phyloP scores from a whole-genome alignment of 2,113 vertebrate genomes.

The Zosterops hypoxanthus region DNA sequence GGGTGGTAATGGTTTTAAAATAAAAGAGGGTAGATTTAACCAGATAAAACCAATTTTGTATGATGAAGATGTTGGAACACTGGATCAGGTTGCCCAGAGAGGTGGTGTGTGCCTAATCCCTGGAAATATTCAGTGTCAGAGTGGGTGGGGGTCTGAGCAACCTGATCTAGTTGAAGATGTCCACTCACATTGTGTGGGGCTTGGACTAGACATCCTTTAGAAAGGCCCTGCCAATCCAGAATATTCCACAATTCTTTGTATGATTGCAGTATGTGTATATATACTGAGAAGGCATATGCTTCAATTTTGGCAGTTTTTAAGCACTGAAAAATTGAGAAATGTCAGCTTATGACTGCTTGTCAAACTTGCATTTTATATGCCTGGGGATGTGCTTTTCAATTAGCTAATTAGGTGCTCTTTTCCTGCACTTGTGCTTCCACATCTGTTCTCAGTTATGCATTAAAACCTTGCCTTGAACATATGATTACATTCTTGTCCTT shows the following conservation, averaged over 20 bases:
- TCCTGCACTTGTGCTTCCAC: background rate
- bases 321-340: background rate
- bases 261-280: background rate
- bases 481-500: background rate
- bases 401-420: background rate
- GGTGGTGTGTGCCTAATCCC: accelerated
- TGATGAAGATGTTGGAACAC: background rate
- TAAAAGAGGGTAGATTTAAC: background rate
- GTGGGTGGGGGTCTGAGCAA: background rate
- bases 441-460: background rate
- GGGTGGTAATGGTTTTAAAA: background rate
- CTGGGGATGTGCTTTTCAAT: background rate
- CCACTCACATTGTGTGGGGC: background rate
- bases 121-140: background rate
- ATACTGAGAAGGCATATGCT: background rate
- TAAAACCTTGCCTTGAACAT: background rate
- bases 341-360: background rate
- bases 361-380: background rate
- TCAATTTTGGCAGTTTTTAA: background rate
- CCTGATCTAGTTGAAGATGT: background rate
- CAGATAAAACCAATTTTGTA: background rate
- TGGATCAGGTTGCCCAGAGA: background rate
- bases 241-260: background rate
- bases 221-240: background rate
- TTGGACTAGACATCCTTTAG: background rate